Evolutionary conservation across 2,797 vertebrate genomes (phyloP), one percentile per base, ranked within the genome.

Genomic region (Onychomys arenicola): DNA sequence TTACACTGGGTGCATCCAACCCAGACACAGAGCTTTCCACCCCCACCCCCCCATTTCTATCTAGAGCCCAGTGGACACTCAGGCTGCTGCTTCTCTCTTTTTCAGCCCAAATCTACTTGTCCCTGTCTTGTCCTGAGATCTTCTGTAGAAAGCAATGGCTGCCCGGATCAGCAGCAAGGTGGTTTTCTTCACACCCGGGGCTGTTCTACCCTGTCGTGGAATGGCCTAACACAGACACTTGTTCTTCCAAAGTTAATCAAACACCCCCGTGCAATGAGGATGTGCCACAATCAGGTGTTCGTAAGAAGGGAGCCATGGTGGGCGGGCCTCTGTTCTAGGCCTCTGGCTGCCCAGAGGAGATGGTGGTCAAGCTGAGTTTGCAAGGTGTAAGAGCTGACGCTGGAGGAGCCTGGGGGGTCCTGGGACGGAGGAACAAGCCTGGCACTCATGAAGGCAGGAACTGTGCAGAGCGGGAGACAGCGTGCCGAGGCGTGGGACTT

Each of bases 261-360:
- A 37, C 37, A 57, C 17, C 8, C 55, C 4, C n/a, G 7, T 25
- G 49, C 52, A 8, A 3, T 29, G 34, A 78, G 73, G n/a, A 29
- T 21, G 65, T 37, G 80, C 52, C 16, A 40, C 46, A 55, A 2
- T 34, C n/a, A 43, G 13, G 21, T 3, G n/a, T 1, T 37, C 59
- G 6, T 2, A 0, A 4, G 77, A 19, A 57, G 59, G 90, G 76
- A 27, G 1, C 5, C 46, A 8, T 6, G 1, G n/a, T 10, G 6
- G 77, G 59, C 67, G 6, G 77, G 59, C 67, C 61, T 71, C 14
- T 73, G 37, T 73, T 23, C 55, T 40, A 43, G 77, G 61, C 67
- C 61, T 5, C 3, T 55, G 5, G 84, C 10, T 43, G 6, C 0
- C 55, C 46, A 37, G 40, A 63, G 55, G 55, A 43, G 16, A 65